A percentile compares a stretch with the other conserved stretches of the same genome.
Evolutionary conservation across 2,113 vertebrate species (phyloP).

Genomic region (Bungarus multicinctus): DNA sequence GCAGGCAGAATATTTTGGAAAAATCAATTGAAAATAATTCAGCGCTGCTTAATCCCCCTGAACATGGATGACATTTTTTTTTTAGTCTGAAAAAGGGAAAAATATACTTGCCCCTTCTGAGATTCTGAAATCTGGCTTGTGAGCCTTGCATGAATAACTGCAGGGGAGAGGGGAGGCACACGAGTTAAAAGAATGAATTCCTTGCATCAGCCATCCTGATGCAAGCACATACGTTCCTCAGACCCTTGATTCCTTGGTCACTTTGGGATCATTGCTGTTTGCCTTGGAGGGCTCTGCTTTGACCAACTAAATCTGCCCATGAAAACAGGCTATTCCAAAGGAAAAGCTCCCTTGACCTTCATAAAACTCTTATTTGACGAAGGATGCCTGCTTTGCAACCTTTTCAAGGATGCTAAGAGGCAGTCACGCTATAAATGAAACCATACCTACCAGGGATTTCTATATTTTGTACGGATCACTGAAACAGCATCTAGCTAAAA

Average conservation of each 20-base stretch:
- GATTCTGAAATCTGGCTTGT: not conserved
- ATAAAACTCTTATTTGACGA: not conserved
- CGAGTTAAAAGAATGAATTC: not conserved
- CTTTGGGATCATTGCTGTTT: not conserved
- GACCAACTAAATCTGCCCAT: no score
- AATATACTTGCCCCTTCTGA: not conserved
- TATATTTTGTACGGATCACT: not conserved
- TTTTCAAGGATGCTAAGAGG: not conserved
- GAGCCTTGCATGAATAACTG: not conserved
- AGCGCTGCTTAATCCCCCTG: not conserved
- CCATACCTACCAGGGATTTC: not conserved
- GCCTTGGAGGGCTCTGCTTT: not conserved
- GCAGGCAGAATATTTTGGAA: not conserved
- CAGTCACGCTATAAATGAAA: not conserved
- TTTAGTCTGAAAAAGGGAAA: not conserved
- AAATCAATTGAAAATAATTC: not conserved
- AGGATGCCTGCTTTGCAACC: not conserved
- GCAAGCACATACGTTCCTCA: not conserved
- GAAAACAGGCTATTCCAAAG: not conserved
- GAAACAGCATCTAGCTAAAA: not conserved
- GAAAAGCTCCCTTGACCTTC: not conserved
- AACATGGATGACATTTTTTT: not conserved
- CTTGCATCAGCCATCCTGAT: not conserved
- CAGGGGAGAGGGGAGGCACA: not conserved
- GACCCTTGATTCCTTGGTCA: not conserved